Evolutionary conservation across 2,797 vertebrate genomes (phyloP).

Genomic region (Enteromius argenteus): DNA sequence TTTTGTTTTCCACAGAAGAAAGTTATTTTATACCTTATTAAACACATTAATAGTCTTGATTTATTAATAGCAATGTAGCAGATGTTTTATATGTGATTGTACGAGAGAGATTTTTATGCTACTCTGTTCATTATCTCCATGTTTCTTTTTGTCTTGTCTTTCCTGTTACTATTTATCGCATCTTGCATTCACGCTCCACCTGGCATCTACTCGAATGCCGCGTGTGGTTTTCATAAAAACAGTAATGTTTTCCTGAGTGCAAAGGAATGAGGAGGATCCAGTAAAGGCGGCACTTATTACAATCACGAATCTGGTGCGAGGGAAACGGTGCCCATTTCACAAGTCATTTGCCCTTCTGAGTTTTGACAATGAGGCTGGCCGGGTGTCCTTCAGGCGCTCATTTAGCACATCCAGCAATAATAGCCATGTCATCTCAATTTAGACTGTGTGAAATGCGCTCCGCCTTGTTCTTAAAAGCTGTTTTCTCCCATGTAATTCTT

Average conservation of each 20-base stretch:
- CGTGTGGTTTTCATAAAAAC: slow-evolving; percentile 24
- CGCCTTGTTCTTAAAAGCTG: slow-evolving; percentile 38
- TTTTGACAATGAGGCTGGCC: slow-evolving; percentile 42
- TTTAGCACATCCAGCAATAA: slow-evolving; percentile 43
- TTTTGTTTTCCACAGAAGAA: background rate
- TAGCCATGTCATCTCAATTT: slow-evolving; percentile 48
- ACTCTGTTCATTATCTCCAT: background rate
- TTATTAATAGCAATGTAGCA: slow-evolving; percentile 17
- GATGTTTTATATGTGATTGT: slow-evolving; percentile 1
- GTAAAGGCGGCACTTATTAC: slow-evolving; percentile 39
- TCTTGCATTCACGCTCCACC: slow-evolving; percentile 26
- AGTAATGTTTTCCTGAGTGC: slow-evolving; percentile 36
- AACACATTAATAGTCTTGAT: slow-evolving; percentile 14
- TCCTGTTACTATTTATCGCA: background rate
- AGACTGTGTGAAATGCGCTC: slow-evolving; percentile 30
- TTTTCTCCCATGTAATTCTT: slow-evolving; percentile 33
- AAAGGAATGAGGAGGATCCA: slow-evolving; percentile 23
- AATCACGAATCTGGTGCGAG: slow-evolving; percentile 42
- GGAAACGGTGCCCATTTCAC: slow-evolving; percentile 29
- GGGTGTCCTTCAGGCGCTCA: slow-evolving; percentile 36
- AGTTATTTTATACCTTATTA: background rate
- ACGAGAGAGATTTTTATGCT: background rate
- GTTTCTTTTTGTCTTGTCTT: background rate
- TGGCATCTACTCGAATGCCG: background rate
- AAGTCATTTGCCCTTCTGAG: slow-evolving; percentile 49